phyloP scores from a whole-genome alignment of 2,888 invertebrate species.

The Diarsia dahlii region DNA sequence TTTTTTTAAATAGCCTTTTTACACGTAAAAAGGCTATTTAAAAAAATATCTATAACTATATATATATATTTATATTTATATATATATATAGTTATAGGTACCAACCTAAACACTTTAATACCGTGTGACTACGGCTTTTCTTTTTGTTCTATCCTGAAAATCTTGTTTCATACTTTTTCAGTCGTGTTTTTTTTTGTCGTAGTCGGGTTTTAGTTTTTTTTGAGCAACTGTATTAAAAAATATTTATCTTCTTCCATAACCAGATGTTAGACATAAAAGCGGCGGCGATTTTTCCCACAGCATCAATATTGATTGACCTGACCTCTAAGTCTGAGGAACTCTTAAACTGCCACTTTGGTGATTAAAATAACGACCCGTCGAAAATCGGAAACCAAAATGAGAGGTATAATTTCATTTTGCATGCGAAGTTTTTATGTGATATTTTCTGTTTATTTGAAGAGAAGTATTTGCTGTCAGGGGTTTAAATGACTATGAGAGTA shows the following conservation, averaged over 20 bases:
- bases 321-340: conserved; percentile 35
- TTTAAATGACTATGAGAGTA: neutral
- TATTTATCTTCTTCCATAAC: conserved; percentile 15
- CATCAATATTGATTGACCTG: conserved; percentile 54
- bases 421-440: conserved; percentile 22
- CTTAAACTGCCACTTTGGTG: conserved; percentile 47
- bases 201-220: no score
- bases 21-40: no score
- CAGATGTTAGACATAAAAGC: conserved; percentile 16
- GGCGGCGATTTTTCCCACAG: conserved; percentile 53
- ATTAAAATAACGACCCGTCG: conserved; percentile 56
- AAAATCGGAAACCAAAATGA: conserved; percentile 48
- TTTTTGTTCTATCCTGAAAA: no score
- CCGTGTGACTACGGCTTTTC: no score
- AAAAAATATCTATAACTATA: no score
- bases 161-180: no score
- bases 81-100: no score
- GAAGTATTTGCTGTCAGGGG: neutral
- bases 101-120: no score
- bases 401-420: conserved; percentile 32
- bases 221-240: no score
- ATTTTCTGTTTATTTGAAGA: conserved; percentile 5
- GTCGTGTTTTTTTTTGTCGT: no score
- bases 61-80: no score
- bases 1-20: no score